A percentile compares a stretch with the other conserved stretches of the same genome.
These are phyloP conservation scores for Otus sunia DNA, from an alignment of 2,113 vertebrate species.

Conservation along the genomic window DNA sequence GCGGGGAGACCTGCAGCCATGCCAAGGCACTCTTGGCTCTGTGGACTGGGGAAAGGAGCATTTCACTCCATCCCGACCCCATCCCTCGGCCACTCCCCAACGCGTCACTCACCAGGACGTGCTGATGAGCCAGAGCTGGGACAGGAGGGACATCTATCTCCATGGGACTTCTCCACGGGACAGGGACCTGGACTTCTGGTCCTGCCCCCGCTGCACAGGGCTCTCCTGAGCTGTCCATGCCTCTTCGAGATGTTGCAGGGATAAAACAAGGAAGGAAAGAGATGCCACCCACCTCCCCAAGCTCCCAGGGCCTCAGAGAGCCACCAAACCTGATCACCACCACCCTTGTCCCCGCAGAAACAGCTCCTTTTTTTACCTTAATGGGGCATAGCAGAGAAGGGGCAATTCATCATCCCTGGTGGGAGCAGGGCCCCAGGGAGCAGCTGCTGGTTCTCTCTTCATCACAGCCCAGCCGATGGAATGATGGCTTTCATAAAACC, in stretches of 20 bases:
- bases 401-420: accelerated
- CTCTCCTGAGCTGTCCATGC: not conserved
- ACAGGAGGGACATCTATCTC: not conserved
- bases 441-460: not conserved
- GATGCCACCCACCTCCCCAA: not conserved
- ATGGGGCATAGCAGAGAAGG: not conserved
- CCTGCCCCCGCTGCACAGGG: not conserved
- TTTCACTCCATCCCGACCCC: not conserved
- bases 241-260: not conserved
- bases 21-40: not conserved
- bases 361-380: not conserved
- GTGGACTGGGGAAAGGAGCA: not conserved
- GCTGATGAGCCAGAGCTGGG: accelerated
- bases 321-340: not conserved
- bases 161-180: not conserved
- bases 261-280: not conserved
- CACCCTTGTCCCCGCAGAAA: not conserved
- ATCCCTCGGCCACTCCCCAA: accelerated
- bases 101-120: accelerated
- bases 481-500: not conserved
- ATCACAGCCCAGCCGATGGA: not conserved
- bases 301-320: accelerated
- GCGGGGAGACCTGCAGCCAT: accelerated
- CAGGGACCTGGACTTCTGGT: not conserved
- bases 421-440: not conserved